Evolutionary conservation across 2,888 invertebrate species (phyloP), one percentile per base, ranked within the genome.

Genomic region (Gastrophysa polygoni): DNA sequence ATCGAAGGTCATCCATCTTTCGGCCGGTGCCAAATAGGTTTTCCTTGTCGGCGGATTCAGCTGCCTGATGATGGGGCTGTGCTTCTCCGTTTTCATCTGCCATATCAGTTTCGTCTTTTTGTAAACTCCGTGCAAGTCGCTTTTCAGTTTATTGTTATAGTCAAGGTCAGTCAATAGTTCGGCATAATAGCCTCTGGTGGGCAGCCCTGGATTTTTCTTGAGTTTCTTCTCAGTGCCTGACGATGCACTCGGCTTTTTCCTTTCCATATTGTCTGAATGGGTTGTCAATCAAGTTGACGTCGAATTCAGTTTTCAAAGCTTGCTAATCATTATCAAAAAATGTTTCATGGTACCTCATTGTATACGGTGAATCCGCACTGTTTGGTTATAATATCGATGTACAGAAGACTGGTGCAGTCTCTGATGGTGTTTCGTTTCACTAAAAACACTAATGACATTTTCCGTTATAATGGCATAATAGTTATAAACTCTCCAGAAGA

Each of bases 1-100:
- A 47, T 84, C 83, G 65, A 86, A 88, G 0, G 85, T 86, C 58
- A 87, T 87, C 89, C 89, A 89, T 66, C 88, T 80, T 47, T 88
- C 87, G 0, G 87, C 87, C 0, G 88, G 87, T 10, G 87, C 81
- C 7, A 89, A 78, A 7, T 84, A 73, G 62, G 83, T 82, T 1
- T 82, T 78, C 62, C 80, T 82, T 43, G 81, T 78, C 0, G 85
- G 84, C 63, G 81, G 81, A 0, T 83, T 82, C 18, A 87, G 71
- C 2, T 84, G 81, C 43, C 80, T 76, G 32, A 88, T 71, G 57
- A 83, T 83, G 0, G 88, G 87, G 0, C 86, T 82, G 59, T 88
- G 78, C 51, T 82, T 83, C 38, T 87, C 86, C 0, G 88, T 88
- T 69, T 83, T 83, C 7, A 86, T 83, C 84, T 88, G 81, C 83